Evolutionary conservation across 2,113 vertebrate species (phyloP).

Genomic region (Platichthys flesus): DNA sequence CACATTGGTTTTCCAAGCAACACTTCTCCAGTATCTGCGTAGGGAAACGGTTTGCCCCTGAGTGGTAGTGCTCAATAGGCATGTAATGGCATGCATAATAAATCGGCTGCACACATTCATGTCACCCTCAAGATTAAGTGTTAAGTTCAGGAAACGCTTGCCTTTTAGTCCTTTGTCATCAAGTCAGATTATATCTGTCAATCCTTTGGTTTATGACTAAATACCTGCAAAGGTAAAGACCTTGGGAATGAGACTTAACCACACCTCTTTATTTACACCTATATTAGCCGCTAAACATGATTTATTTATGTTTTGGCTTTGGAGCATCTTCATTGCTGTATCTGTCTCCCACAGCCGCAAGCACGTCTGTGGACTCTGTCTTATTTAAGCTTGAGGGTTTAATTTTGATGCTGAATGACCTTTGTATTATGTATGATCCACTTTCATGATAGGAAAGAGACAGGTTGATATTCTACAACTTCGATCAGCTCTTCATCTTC

Average conservation of each 20-base stretch:
- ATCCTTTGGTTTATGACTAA: too few species aligned
- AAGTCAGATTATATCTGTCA: too few species aligned
- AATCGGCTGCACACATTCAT: not conserved
- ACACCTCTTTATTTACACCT: too few species aligned
- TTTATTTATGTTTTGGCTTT: not conserved
- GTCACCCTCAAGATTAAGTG: too few species aligned
- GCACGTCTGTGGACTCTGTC: not conserved
- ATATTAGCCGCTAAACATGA: not conserved
- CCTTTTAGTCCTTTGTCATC: not conserved
- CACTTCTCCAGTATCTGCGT: slow-evolving; percentile 19
- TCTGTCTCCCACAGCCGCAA: too few species aligned
- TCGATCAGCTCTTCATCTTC: not conserved
- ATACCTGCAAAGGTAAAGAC: too few species aligned
- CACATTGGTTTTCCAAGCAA: too few species aligned
- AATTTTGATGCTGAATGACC: not conserved
- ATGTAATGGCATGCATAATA: not conserved
- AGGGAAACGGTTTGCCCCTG: slow-evolving; percentile 23
- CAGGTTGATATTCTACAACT: not conserved
- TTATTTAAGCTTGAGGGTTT: not conserved
- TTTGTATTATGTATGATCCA: not conserved
- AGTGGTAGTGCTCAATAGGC: slow-evolving; percentile 4
- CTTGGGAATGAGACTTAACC: too few species aligned
- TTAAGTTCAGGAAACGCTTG: not conserved
- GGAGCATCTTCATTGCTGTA: not conserved
- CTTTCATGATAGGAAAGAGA: not conserved